Conservation (phyloP, 92 coral and sea anemone species). For the Epizoanthus rinbou region DNA sequence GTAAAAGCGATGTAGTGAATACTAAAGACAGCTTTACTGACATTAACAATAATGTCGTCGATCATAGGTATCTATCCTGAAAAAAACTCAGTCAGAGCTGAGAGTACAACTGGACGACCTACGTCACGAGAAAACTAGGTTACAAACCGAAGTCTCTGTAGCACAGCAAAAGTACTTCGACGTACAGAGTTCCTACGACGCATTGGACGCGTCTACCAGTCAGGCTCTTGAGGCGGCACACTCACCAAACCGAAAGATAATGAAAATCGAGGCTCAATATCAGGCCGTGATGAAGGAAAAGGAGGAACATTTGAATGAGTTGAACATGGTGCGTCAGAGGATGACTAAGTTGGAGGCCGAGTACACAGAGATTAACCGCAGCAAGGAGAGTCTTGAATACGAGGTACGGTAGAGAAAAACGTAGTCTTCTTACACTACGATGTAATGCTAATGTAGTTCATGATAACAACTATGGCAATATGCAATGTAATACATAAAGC, state of each 20-base stretch:
- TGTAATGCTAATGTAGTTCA: background rate
- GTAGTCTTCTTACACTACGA: background rate
- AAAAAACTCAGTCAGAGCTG: constrained; percentile 58
- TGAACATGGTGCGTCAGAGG: constrained; percentile 38
- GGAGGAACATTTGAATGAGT: constrained; percentile 37
- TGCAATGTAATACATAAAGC: no score
- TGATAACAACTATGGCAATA: background rate
- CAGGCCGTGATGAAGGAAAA: constrained; percentile 29
- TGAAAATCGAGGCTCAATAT: constrained; percentile 35
- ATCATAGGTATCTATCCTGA: constrained; percentile 29
- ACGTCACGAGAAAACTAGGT: constrained; percentile 56
- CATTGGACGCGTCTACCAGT: constrained; percentile 11
- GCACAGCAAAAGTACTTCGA: constrained; percentile 34
- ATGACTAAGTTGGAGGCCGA: constrained; percentile 37
- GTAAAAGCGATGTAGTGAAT: no score
- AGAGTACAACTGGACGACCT: constrained; percentile 63
- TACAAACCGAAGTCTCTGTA: constrained; percentile 58
- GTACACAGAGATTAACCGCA: constrained; percentile 25
- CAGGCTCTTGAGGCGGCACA: constrained; percentile 8
- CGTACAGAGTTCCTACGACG: constrained; percentile 6
- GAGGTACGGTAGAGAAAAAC: constrained; percentile 18
- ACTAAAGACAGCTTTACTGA: background rate
- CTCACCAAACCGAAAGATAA: constrained; percentile 13
- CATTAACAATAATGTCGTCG: background rate
- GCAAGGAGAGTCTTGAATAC: constrained; percentile 49